Evolutionary conservation across 2,113 vertebrate genomes (phyloP), one percentile per base, ranked within the genome.

Genomic region (Dascyllus trimaculatus): DNA sequence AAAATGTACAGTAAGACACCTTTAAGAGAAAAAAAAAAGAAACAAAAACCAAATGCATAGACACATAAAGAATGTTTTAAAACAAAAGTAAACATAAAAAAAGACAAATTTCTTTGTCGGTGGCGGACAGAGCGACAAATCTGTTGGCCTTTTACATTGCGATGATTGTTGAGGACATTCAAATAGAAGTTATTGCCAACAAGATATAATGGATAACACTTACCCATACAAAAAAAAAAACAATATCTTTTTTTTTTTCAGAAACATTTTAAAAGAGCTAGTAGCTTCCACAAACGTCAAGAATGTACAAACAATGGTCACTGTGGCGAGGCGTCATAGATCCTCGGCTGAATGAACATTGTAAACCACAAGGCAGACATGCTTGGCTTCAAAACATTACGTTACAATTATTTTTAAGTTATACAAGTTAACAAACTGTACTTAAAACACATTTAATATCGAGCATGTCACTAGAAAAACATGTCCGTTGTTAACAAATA

Each of bases 371-470:
- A 91, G 71, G 85, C 85, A 89, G 87, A 93, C 93, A 91, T 92
- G 92, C 93, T 86, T 84, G 77, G 79, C 79, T 88, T 92, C 43
- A 89, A 91, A 92, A 93, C 82, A 59, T 82, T 85, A 93, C 82
- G 56, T 82, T 85, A 90, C 87, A 85, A 62, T 92, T 87, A 82
- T 84, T 80, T 90, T 51, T 89, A 90, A 94, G 84, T 92, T 91
- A 93, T 85, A 86, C 88, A 91, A 90, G 82, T 91, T 88, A 90
- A 91, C 84, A 85, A 92, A 90, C 84, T 78, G 84, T 86, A 89
- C 81, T 86, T 82, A 90, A 88, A 92, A 93, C 84, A 92, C 88
- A 92, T 93, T 94, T 91, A 94, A 94, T 93, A 94, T 80, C 79
- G 77, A 91, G 84, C 81, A 86, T 84, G 80, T 87, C 76, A 81